Percentiles rank a stretch among this genome's conserved stretches.
These are phyloP conservation scores for Cryptotermes secundus DNA, from an alignment of 1,140 invertebrate species.

Conservation along the genomic window DNA sequence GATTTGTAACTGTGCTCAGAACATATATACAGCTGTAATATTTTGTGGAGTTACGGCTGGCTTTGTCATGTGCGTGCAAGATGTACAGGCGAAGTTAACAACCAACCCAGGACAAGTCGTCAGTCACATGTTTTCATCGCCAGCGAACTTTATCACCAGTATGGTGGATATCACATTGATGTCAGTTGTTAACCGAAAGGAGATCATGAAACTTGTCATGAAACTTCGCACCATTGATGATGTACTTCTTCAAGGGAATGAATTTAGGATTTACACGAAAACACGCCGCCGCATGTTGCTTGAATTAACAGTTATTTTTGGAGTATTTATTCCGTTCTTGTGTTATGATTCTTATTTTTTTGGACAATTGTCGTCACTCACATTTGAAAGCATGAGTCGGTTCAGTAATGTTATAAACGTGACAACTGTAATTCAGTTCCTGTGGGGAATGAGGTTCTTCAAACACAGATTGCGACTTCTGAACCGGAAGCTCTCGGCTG, in stretches of 20 bases:
- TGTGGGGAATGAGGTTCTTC: not conserved
- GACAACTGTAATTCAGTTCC: not conserved
- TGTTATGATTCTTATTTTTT: not conserved
- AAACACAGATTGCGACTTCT: not conserved
- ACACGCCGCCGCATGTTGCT: not conserved
- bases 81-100: not conserved
- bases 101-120: conserved; percentile 4
- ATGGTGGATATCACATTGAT: not conserved
- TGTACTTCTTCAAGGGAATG: not conserved
- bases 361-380: not conserved
- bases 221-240: not conserved
- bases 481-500: not conserved
- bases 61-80: not conserved
- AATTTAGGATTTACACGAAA: not conserved
- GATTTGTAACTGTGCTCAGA: not conserved
- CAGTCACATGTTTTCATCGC: not conserved
- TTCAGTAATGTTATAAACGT: not conserved
- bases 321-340: not conserved
- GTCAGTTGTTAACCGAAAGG: not conserved
- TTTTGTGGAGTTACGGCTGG: not conserved
- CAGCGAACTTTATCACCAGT: not conserved
- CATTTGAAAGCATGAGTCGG: not conserved
- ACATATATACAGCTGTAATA: not conserved
- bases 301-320: not conserved
- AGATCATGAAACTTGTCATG: not conserved